phyloP scores from a whole-genome alignment of 2,113 vertebrate species.

The Mandrillus leucophaeus region DNA sequence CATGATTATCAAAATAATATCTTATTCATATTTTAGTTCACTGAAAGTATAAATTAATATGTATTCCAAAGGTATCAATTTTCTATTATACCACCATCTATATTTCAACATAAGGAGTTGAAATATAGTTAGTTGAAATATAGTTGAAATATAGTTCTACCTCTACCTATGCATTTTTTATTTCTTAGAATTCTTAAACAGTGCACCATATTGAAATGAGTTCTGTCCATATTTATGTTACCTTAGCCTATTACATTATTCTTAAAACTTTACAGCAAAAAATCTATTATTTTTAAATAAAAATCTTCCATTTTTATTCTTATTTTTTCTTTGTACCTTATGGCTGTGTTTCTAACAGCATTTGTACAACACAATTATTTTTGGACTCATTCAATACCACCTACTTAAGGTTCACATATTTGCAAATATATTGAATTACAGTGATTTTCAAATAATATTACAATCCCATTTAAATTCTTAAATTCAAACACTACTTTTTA shows the following conservation, averaged over 20 bases:
- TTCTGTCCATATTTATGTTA: neutral
- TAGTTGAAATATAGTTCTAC: neutral
- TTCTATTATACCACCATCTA: neutral
- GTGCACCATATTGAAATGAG: neutral
- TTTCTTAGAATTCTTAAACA: neutral
- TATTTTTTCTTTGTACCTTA: neutral
- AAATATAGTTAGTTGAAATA: too few relatives aligned
- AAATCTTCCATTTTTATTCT: neutral
- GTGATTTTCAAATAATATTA: neutral
- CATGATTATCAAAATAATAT: neutral
- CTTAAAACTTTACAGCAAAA: neutral
- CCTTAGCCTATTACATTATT: neutral
- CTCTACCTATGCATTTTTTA: neutral
- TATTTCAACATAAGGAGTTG: neutral
- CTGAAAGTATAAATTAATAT: neutral
- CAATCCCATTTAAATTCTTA: neutral
- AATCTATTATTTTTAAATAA: neutral
- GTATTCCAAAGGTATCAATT: neutral
- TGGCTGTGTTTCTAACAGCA: neutral
- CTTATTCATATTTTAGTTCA: neutral
- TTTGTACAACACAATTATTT: neutral
- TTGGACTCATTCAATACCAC: neutral
- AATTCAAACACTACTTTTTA: neutral
- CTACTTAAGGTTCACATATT: neutral
- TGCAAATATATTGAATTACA: neutral